These are phyloP conservation scores for Anseranas semipalmata DNA, from an alignment of 2,113 vertebrate genomes.

Conservation along the genomic window DNA sequence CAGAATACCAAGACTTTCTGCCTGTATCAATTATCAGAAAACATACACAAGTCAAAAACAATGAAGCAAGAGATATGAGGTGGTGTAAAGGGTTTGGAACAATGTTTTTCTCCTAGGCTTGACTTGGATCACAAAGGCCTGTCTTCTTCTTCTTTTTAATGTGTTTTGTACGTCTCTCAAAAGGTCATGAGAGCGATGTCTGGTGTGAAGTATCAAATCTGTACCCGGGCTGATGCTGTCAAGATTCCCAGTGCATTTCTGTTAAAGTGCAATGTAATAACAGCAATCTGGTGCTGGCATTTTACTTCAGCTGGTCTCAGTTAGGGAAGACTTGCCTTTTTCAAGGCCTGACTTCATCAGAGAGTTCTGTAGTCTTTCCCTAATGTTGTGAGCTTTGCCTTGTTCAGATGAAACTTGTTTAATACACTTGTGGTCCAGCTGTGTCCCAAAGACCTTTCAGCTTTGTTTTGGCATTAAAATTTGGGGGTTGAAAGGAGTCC, in stretches of 20 bases:
- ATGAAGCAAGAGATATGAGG: not conserved
- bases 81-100: not conserved
- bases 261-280: not conserved
- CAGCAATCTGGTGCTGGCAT: not conserved
- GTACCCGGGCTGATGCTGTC: not conserved
- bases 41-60: not conserved
- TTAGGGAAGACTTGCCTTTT: not conserved
- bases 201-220: not conserved
- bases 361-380: not conserved
- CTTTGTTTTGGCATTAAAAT: not conserved
- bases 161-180: not conserved
- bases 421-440: not conserved
- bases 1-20: not conserved
- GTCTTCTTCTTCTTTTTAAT: not conserved
- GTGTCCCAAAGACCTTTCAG: not conserved
- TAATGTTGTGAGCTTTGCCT: accelerated
- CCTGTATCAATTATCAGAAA: not conserved
- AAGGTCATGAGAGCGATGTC: not conserved
- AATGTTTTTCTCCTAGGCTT: not conserved
- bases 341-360: not conserved
- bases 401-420: not conserved
- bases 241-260: not conserved
- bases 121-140: not conserved
- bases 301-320: not conserved
- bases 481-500: not conserved